phyloP scores from a whole-genome alignment of 2,113 vertebrate genomes.

The Gallinago media region DNA sequence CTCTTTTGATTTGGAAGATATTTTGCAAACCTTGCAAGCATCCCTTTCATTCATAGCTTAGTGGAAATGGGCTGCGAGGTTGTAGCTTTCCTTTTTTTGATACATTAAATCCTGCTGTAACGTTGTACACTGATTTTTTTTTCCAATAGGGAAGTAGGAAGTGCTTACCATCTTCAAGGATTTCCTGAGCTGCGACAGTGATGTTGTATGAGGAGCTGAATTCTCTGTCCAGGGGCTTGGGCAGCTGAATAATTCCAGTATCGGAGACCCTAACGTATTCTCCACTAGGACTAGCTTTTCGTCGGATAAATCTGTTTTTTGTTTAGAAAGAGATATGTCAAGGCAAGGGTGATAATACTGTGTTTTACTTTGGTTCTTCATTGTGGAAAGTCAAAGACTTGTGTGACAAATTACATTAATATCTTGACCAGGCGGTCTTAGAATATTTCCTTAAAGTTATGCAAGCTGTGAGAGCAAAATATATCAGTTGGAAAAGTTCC shows the following conservation, averaged over 20 bases:
- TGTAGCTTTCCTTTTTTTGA: neutral
- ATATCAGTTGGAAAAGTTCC: rapidly evolving
- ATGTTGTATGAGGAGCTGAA: slow-evolving; percentile 81
- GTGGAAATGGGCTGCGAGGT: neutral
- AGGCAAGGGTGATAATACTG: neutral
- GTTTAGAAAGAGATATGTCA: slow-evolving; percentile 8
- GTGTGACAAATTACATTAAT: neutral
- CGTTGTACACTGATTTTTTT: neutral
- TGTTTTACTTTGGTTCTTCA: neutral
- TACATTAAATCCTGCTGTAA: neutral
- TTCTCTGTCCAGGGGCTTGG: slow-evolving; percentile 88
- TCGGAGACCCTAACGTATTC: slow-evolving; percentile 78
- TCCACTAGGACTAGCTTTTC: slow-evolving; percentile 73
- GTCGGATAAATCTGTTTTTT: slow-evolving; percentile 83
- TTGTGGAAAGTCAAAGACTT: neutral
- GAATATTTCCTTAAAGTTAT: neutral
- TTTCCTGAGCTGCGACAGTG: slow-evolving; percentile 88
- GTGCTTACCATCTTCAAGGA: slow-evolving; percentile 65
- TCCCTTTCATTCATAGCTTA: neutral
- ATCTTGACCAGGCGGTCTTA: neutral
- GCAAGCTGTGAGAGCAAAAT: neutral
- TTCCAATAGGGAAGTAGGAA: neutral
- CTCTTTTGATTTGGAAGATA: neutral
- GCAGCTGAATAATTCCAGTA: slow-evolving; percentile 80
- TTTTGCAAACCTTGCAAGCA: neutral